phyloP scores from a whole-genome alignment of 2,113 vertebrate genomes.

The Brachionichthys hirsutus region DNA sequence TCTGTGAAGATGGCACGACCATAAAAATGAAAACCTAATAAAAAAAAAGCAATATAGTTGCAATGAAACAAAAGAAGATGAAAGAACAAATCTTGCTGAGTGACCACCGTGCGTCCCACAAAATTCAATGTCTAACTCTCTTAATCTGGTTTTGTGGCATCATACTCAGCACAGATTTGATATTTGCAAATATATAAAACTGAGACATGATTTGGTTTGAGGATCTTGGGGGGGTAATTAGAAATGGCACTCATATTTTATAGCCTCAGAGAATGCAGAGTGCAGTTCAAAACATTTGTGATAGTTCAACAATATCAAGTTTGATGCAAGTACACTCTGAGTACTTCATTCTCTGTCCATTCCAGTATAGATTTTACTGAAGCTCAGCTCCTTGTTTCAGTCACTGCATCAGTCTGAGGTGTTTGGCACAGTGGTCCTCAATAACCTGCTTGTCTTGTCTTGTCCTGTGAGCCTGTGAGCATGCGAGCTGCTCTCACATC shows the following conservation, averaged over 20 bases:
- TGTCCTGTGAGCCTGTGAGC: constrained; percentile 16
- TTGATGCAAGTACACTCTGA: background rate
- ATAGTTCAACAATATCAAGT: no score
- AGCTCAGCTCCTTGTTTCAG: background rate
- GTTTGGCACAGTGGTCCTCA: constrained; percentile 2
- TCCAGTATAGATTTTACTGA: constrained; percentile 13
- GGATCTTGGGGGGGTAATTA: background rate
- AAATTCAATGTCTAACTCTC: constrained; percentile 29
- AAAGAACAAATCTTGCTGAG: constrained; percentile 36
- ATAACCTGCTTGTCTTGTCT: constrained; percentile 16
- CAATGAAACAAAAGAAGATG: constrained; percentile 55
- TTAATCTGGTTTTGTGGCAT: constrained; percentile 7
- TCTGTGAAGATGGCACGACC: constrained; percentile 8
- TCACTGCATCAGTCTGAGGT: background rate
- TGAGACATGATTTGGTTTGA: constrained; percentile 18
- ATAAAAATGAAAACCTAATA: constrained; percentile 61
- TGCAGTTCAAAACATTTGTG: no score
- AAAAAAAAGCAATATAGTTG: constrained; percentile 52
- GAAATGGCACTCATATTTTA: no score
- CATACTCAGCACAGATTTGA: constrained; percentile 25
- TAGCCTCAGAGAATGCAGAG: no score
- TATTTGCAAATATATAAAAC: constrained; percentile 31
- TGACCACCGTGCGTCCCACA: constrained; percentile 19
- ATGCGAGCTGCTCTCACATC: constrained; percentile 12
- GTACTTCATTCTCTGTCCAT: background rate